phyloP scores from a whole-genome alignment of 92 coral and sea anemone genomes.

The Umimayanthus chanpuru region DNA sequence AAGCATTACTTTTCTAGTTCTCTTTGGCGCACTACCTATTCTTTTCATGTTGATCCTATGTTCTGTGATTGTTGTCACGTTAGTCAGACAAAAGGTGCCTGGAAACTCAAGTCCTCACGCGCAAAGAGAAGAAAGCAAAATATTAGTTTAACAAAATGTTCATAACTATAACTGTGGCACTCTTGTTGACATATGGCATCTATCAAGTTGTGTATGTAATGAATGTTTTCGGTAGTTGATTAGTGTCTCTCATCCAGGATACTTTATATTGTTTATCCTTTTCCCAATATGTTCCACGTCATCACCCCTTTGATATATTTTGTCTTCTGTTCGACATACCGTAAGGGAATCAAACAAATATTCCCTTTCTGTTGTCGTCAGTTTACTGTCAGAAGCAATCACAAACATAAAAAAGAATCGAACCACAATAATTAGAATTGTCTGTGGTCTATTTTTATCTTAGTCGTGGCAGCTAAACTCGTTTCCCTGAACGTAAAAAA shows the following conservation, averaged over 20 bases:
- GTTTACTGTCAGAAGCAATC: not conserved
- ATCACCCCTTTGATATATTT: constrained; percentile 32
- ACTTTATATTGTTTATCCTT: not conserved
- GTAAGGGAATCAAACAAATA: constrained; percentile 23
- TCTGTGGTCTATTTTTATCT: too few species aligned
- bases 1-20: too few species aligned
- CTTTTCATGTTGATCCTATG: constrained; percentile 1
- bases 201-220: not conserved
- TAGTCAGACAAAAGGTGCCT: constrained; percentile 1
- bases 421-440: too few species aligned
- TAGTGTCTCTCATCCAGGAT: not conserved
- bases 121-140: constrained; percentile 9
- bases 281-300: constrained; percentile 25
- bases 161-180: constrained; percentile 7
- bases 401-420: too few species aligned
- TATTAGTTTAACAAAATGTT: constrained; percentile 26
- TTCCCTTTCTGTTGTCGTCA: not conserved
- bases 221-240: not conserved
- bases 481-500: too few species aligned
- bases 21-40: too few species aligned
- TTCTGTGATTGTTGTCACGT: not conserved
- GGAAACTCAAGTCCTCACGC: not conserved
- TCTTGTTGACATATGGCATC: not conserved
- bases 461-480: too few species aligned
- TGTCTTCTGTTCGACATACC: constrained; percentile 16